phyloP scores from a whole-genome alignment of 2,888 invertebrate genomes.

The Fragum fragum region DNA sequence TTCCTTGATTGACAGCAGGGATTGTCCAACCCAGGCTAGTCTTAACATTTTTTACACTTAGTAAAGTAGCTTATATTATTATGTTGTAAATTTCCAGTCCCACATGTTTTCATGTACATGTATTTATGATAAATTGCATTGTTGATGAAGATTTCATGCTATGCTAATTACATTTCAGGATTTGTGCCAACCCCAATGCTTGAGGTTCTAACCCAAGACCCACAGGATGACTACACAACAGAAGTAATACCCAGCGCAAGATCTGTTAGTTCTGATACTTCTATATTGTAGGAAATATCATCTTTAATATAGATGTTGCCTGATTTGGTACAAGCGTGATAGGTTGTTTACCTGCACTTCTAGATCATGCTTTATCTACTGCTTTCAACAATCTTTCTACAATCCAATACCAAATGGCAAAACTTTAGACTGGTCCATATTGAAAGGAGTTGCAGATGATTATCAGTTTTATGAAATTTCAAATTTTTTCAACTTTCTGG shows the following conservation, averaged over 20 bases:
- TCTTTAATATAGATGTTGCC: not conserved
- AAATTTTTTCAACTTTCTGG: too few relatives aligned
- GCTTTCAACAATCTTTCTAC: too few relatives aligned
- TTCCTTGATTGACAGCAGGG: too few relatives aligned
- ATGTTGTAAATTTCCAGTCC: not conserved
- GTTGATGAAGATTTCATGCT: too few relatives aligned
- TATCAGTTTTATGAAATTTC: too few relatives aligned
- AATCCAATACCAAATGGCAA: too few relatives aligned
- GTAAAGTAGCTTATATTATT: not conserved
- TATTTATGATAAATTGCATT: not conserved
- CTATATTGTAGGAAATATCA: conserved; percentile 4
- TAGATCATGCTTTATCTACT: too few relatives aligned
- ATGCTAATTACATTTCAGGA: not conserved
- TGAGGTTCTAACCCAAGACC: conserved; percentile 5
- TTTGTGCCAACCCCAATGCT: not conserved
- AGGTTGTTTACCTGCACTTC: too few relatives aligned
- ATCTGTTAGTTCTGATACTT: conserved; percentile 10
- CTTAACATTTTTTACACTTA: too few relatives aligned
- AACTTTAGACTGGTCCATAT: too few relatives aligned
- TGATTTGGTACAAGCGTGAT: not conserved
- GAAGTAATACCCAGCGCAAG: not conserved
- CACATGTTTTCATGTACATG: not conserved
- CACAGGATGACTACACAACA: not conserved
- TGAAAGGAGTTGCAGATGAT: too few relatives aligned
- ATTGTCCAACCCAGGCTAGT: too few relatives aligned